Percentiles rank a stretch among this genome's conserved stretches.
Conservation (phyloP, 2,797 vertebrate genomes). For the Staurois parvus region DNA sequence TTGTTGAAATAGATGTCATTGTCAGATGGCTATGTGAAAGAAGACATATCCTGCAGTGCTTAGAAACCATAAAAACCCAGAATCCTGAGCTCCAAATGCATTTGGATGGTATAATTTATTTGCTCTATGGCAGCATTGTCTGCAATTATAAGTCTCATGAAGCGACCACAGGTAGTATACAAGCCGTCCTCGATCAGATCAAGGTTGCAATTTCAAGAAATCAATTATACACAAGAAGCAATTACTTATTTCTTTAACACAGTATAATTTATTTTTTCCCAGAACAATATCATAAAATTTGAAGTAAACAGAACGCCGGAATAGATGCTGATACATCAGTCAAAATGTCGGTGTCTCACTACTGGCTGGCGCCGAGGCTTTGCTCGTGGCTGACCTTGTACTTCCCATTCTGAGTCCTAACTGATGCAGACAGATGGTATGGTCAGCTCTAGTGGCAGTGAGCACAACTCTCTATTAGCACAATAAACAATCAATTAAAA, state of each 20-base stretch:
- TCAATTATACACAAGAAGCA: constrained; percentile 75
- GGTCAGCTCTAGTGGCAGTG: constrained; percentile 21
- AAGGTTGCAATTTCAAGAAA: constrained; percentile 72
- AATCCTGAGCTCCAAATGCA: constrained; percentile 67
- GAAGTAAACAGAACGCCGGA: constrained; percentile 62
- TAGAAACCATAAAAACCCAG: constrained; percentile 68
- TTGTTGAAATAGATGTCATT: constrained; percentile 67
- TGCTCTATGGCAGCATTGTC: constrained; percentile 59
- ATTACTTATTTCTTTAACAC: constrained; percentile 74
- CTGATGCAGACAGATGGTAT: constrained; percentile 16
- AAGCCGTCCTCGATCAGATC: constrained; percentile 72
- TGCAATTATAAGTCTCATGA: constrained; percentile 65
- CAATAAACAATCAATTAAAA: constrained; percentile 35
- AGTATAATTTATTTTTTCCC: constrained; percentile 72
- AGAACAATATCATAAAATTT: constrained; percentile 63
- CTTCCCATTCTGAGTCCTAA: constrained; percentile 21
- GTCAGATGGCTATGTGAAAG: constrained; percentile 60
- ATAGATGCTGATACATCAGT: constrained; percentile 54
- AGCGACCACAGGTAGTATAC: constrained; percentile 67
- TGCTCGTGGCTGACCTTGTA: constrained; percentile 57
- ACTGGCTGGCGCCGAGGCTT: constrained; percentile 42
- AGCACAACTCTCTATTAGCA: constrained; percentile 8
- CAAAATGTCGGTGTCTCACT: constrained; percentile 32
- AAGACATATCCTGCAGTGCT: constrained; percentile 62
- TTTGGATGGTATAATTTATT: constrained; percentile 64